phyloP scores from a whole-genome alignment of 1,140 invertebrate species.

The Drosophila tropicalis region DNA sequence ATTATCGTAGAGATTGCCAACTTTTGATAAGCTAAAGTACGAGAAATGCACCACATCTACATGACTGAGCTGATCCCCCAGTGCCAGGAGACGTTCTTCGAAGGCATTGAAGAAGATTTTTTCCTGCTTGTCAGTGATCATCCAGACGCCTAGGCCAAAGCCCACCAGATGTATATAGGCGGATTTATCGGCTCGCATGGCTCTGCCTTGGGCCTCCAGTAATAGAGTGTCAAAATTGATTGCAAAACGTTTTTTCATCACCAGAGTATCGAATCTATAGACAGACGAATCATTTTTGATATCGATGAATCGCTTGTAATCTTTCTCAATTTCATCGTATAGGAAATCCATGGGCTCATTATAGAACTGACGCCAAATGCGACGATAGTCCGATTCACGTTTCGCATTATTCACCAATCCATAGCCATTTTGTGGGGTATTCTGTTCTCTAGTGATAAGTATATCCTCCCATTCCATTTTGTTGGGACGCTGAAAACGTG shows the following conservation, averaged over 20 bases:
- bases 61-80: conserved; percentile 50
- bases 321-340: conserved; percentile 6
- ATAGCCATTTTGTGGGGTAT: conserved; percentile 84
- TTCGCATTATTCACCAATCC: conserved; percentile 17
- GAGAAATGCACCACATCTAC: conserved; percentile 78
- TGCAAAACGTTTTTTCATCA: conserved; percentile 77
- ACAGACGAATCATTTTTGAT: neutral
- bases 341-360: conserved; percentile 54
- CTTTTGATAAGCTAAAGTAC: conserved; percentile 61
- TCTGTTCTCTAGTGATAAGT: conserved; percentile 84
- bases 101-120: conserved; percentile 78
- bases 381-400: conserved; percentile 48
- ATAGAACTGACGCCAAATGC: conserved; percentile 71
- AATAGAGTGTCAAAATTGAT: conserved; percentile 73
- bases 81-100: conserved; percentile 64
- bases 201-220: conserved; percentile 62
- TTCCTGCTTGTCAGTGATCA: conserved; percentile 68
- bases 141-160: conserved; percentile 76
- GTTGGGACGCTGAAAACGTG: conserved; percentile 83
- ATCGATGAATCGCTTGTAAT: conserved; percentile 42
- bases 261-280: conserved; percentile 50
- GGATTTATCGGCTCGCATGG: conserved; percentile 20
- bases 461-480: conserved; percentile 86
- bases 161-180: conserved; percentile 80
- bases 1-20: conserved; percentile 51